phyloP scores from a whole-genome alignment of 2,113 vertebrate species.

The Laticauda laticaudata region DNA sequence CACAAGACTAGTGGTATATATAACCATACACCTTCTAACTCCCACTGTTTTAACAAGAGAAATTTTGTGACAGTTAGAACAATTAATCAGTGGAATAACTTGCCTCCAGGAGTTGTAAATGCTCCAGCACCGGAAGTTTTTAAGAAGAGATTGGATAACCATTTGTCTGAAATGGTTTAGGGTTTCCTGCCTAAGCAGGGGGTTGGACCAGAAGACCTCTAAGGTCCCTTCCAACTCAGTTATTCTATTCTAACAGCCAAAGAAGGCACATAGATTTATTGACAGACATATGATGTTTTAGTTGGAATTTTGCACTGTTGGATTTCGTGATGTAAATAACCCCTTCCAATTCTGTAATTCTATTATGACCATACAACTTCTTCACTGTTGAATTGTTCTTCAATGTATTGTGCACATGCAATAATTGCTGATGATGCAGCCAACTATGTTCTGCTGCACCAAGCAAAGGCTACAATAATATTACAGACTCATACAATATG shows the following conservation, averaged over 20 bases:
- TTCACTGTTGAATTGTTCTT: background rate
- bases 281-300: background rate
- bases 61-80: too few relatives aligned
- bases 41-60: background rate
- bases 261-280: background rate
- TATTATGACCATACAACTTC: background rate
- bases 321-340: background rate
- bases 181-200: too few relatives aligned
- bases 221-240: too few relatives aligned
- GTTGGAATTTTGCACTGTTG: background rate
- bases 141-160: too few relatives aligned
- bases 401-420: background rate
- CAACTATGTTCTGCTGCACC: background rate
- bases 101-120: too few relatives aligned
- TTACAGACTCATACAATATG: background rate
- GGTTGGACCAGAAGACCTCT: too few relatives aligned
- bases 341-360: background rate
- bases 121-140: too few relatives aligned
- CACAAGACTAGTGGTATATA: too few relatives aligned
- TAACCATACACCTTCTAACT: background rate
- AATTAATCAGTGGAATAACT: too few relatives aligned
- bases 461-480: background rate
- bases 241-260: background rate
- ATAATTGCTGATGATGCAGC: background rate
- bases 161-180: too few relatives aligned